A percentile compares a stretch with the other conserved stretches of the same genome.
phyloP scores from a whole-genome alignment of 1,140 invertebrate genomes.

The Mactra quadrangularis region DNA sequence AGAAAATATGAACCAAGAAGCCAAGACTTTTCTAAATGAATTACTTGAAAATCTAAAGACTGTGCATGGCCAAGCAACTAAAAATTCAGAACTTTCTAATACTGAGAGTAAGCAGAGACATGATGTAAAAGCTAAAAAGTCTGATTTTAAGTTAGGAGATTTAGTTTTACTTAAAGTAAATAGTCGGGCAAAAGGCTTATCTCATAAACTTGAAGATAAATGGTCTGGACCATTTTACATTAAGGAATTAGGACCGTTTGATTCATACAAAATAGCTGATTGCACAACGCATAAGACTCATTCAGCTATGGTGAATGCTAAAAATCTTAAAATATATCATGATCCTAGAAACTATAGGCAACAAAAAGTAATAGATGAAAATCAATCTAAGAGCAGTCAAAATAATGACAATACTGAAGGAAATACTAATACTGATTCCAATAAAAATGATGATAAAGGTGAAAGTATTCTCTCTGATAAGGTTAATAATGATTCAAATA shows the following conservation, averaged over 20 bases:
- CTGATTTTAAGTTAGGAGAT: constrained; percentile 6
- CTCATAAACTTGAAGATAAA: constrained; percentile 37
- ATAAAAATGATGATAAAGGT: background rate
- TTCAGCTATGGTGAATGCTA: constrained; percentile 17
- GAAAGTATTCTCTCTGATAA: too few species aligned
- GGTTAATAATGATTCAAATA: too few species aligned
- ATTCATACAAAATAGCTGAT: too few species aligned
- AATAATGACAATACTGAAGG: background rate
- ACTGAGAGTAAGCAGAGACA: constrained; percentile 46
- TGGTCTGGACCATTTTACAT: constrained; percentile 10
- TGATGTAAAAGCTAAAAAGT: constrained; percentile 30
- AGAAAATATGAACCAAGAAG: constrained; percentile 21
- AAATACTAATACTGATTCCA: background rate
- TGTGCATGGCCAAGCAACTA: constrained; percentile 48
- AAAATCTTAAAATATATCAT: constrained; percentile 34
- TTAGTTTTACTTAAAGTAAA: constrained; percentile 40
- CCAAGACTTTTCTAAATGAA: constrained; percentile 11
- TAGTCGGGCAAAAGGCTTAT: constrained; percentile 16
- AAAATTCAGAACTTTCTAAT: too few species aligned
- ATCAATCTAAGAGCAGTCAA: background rate
- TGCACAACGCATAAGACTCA: too few species aligned
- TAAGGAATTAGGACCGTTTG: too few species aligned
- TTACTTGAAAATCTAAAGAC: constrained; percentile 4
- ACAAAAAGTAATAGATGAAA: background rate
- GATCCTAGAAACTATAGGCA: constrained; percentile 20